Conservation (phyloP, 1,140 invertebrate species). For the Drosophila athabasca region DNA sequence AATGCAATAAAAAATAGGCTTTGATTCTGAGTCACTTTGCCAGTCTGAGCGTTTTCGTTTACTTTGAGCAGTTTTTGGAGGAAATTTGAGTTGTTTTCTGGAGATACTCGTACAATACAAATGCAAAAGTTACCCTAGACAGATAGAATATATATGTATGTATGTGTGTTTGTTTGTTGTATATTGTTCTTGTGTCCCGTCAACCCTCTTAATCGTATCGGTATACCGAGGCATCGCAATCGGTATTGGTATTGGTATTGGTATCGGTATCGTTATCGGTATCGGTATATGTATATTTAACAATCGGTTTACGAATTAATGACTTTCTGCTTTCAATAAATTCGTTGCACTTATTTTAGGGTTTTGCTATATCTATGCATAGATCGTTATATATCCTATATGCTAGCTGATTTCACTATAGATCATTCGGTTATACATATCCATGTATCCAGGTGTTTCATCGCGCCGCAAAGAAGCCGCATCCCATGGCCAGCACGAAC, state of each 20-base stretch:
- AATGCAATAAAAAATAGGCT: conserved; percentile 51
- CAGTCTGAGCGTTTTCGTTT: conserved; percentile 68
- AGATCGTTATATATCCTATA: conserved; percentile 41
- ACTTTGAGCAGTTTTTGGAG: conserved; percentile 58
- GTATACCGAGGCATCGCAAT: background rate
- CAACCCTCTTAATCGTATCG: conserved; percentile 63
- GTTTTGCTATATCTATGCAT: conserved; percentile 35
- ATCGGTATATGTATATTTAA: conserved; percentile 19
- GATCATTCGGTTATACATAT: conserved; percentile 41
- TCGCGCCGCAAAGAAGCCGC: conserved; percentile 82
- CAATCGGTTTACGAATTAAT: conserved; percentile 52
- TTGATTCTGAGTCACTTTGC: conserved; percentile 56
- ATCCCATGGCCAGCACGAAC: conserved; percentile 82
- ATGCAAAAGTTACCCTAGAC: conserved; percentile 34
- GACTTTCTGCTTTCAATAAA: conserved; percentile 67
- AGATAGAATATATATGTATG: conserved; percentile 23
- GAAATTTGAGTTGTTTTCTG: conserved; percentile 34
- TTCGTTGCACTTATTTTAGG: conserved; percentile 53
- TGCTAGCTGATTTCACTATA: conserved; percentile 64
- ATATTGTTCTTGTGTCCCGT: conserved; percentile 79
- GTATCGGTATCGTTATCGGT: background rate
- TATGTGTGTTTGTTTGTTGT: too few relatives aligned
- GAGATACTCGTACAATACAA: conserved; percentile 18
- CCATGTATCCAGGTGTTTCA: conserved; percentile 43
- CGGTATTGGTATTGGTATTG: background rate